Conservation (phyloP, 92 coral and sea anemone species). For the Porites divaricata region DNA sequence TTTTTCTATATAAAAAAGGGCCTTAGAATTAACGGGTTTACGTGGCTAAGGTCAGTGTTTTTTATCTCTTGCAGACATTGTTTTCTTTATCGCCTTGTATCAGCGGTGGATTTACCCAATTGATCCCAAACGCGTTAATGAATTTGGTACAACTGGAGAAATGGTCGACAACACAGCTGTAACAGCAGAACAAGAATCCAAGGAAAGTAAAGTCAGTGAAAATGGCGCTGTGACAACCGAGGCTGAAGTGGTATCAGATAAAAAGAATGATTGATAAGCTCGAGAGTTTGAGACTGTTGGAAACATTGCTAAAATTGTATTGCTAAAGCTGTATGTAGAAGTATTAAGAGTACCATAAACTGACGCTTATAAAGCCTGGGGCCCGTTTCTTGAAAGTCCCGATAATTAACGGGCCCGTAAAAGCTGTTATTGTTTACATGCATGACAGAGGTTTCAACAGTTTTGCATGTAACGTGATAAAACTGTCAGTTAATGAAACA, state of each 20-base stretch:
- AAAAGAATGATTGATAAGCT: slow-evolving; percentile 62
- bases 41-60: background rate
- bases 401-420: too few species aligned
- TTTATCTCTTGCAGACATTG: slow-evolving; percentile 69
- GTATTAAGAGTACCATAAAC: too few species aligned
- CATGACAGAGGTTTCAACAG: too few species aligned
- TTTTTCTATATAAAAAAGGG: too few species aligned
- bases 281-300: background rate
- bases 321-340: too few species aligned
- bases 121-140: slow-evolving; percentile 96
- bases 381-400: too few species aligned
- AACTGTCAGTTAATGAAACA: too few species aligned
- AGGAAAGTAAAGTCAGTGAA: slow-evolving; percentile 17
- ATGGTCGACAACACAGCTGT: slow-evolving; percentile 32
- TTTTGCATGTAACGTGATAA: too few species aligned
- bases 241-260: slow-evolving; percentile 50
- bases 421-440: too few species aligned
- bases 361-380: too few species aligned
- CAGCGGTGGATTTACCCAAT: slow-evolving; percentile 98
- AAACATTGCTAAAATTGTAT: background rate
- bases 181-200: slow-evolving; percentile 3
- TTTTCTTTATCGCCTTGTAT: slow-evolving; percentile 94
- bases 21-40: too few species aligned
- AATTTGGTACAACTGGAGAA: slow-evolving; percentile 95
- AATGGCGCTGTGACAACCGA: slow-evolving; percentile 14